Evolutionary conservation across 2,797 vertebrate species (phyloP), one percentile per base, ranked within the genome.

Genomic region (Coregonus ussuriensis): DNA sequence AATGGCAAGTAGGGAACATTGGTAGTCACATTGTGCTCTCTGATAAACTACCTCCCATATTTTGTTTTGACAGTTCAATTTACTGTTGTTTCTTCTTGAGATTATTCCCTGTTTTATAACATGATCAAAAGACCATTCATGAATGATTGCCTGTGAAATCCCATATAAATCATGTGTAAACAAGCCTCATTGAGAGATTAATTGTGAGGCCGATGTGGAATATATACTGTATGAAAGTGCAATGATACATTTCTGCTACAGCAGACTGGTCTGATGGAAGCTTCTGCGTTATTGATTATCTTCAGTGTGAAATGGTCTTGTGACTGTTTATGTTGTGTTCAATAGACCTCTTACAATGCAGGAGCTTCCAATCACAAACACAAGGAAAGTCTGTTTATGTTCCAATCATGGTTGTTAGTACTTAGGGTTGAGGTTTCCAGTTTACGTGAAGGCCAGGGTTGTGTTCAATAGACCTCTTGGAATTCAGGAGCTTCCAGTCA

Each of bases 21-120:
- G 31, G 25, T 29, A 72, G 71, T 75, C 77, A 78, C 53, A 35
- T 53, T 11, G 29, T 4, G 29, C 74, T 83, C 25, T 37, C 72
- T 85, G 85, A 85, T 82, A 80, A 81, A 78, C 81, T 67, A 71
- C 7, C 1, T 74, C 75, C 51, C 74, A 81, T 83, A 79, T 81
- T 84, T 77, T 72, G 67, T 76, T 87, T 81, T 86, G 84, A 88
- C 85, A 84, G 82, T 83, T 86, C 80, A 82, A 87, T 87, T 88
- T 84, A 83, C 52, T 74, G 54, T 16, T 4, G 9, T 79, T 83
- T 77, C 82, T 83, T 71, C 74, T 76, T 0, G 25, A 80, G 81
- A 86, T 87, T 77, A 81, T 80, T 71, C 77, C 75, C 78, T 71
- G 76, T 74, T 77, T 74, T 70, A 69, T 82, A 77, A 37, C 79